Base-by-base conservation (phyloP, 2,888 invertebrate species). In the Leucoptera coffeella region DNA sequence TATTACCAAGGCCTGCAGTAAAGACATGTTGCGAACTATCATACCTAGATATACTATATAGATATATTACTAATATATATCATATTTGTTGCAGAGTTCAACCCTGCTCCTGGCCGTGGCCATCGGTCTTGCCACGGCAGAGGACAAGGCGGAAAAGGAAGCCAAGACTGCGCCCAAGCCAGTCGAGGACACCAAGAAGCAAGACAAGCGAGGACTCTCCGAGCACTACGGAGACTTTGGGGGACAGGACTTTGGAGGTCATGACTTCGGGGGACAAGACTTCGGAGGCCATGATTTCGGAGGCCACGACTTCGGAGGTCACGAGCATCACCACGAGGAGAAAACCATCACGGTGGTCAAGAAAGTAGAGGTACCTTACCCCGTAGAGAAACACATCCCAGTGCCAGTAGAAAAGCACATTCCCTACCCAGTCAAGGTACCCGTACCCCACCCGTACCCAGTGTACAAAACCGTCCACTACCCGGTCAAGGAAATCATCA, bases 341-440 rank as follows among this genome's bases (percentile, higher is more conserved):
- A 82, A 80, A 54, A 79, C 78, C 8, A 67, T 82, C 38, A 82
- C 82, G 8, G 61, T 80, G 26, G 62, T 80, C 27, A 86, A 82
- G 46, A 85, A 85, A 35, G 80, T 88, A 13, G 72, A 78, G 12
- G 78, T 77, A 13, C 84, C 83, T 2, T 83, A 82, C 43, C 81
- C 84, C 15, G 82, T 85, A 0, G 81, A 82, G 40, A 84, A 82
- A 42, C 71, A 75, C 21, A 67, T 82, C 26, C 80, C 64, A 5
- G 73, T 78, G 26, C 83, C 84, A 2, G 78, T 85, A 7, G 75
- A 80, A 33, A 84, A 83, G 41, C 74, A 73, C 26, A 67, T 85
- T 13, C 80, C 69, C 1, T 73, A 74, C 34, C 79, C 83, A 6
- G 77, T 83, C 3, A 79, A 82, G 45, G 80, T 84, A n/a, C 80